These are phyloP conservation scores for Helicoverpa armigera DNA, from an alignment of 1,140 invertebrate genomes.

Conservation along the genomic window DNA sequence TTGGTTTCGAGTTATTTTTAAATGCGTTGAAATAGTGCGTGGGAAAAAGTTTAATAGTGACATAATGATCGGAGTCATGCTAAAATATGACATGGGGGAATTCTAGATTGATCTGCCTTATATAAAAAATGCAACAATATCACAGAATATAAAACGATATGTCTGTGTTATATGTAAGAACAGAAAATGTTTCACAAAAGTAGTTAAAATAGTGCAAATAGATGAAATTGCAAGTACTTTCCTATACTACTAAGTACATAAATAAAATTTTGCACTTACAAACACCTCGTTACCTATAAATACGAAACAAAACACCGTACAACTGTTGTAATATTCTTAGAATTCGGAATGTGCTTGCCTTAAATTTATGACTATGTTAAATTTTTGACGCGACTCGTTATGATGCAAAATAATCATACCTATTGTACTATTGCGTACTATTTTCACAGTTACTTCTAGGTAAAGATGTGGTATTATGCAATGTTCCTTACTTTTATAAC, in stretches of 20 bases:
- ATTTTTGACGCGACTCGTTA: conserved; percentile 43
- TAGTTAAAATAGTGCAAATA: too few species aligned
- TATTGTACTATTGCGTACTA: conserved; percentile 27
- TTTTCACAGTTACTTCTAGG: conserved; percentile 12
- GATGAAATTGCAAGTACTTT: neutral
- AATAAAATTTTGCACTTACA: conserved; percentile 40
- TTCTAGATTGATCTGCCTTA: too few species aligned
- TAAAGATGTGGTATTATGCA: neutral
- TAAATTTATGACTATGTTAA: conserved; percentile 52
- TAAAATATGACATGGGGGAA: too few species aligned
- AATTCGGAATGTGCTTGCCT: conserved; percentile 71
- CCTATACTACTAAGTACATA: neutral
- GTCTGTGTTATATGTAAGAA: too few species aligned
- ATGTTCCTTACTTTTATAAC: neutral
- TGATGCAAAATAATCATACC: conserved; percentile 39
- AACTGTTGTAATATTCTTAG: conserved; percentile 75
- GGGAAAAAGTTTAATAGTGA: too few species aligned
- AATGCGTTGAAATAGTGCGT: too few species aligned
- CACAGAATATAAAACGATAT: too few species aligned
- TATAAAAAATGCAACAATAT: too few species aligned
- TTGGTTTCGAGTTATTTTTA: too few species aligned
- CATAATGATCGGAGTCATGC: too few species aligned
- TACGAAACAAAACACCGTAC: conserved; percentile 70
- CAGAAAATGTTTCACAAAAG: too few species aligned
- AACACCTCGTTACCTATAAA: conserved; percentile 51